Base-by-base conservation (phyloP, 35 echinoderm and acorn worm genomes). In the Eucidaris tribuloides region DNA sequence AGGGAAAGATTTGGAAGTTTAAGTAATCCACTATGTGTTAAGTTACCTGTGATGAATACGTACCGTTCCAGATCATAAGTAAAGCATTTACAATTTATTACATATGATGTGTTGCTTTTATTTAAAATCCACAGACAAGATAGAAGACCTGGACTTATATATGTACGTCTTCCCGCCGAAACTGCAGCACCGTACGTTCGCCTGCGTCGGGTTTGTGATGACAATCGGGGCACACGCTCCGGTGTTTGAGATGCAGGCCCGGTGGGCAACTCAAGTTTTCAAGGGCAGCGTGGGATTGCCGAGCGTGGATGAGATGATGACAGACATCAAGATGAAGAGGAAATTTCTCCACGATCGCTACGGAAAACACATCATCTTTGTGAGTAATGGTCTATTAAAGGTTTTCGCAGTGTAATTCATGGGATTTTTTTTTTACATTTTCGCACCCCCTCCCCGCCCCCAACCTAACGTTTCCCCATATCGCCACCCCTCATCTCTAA, bases 231-330 rank as follows among this genome's bases (percentile, higher is more conserved):
- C 93, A 17, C 88, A 96, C 36, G 89, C 54, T 57, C 84, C 84
- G 2, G 44, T 70, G 23, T 96, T 87, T 50, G 93, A 96, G 84
- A 29, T 96, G 5, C 93, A 96, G 46, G 63, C 93, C 11, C 78
- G 93, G 19, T 96, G 89, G 89, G 93, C 81, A 2, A 81, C 70
- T 0, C 88, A 86, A 39, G 85, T 96, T 6, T 91, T 96, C 62
- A 83, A 61, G 22, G 89, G 89, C 25, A 87, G 76, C 7, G 76
- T 48, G 13, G 62, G 27, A 32, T 46, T 96, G 19, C 93, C 93
- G 20, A 24, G 59, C 2, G 15, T 62, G 0, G 46, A 80, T 20
- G 45, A 48, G 24, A 90, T 89, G 87, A 5, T 82, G 0, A 64
- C 15, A 32, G 92, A 89, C 15, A 85, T 94, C 38, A 37, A 71